These are phyloP conservation scores for Agrotis clavis DNA, from an alignment of 2,888 invertebrate genomes.

Conservation along the genomic window DNA sequence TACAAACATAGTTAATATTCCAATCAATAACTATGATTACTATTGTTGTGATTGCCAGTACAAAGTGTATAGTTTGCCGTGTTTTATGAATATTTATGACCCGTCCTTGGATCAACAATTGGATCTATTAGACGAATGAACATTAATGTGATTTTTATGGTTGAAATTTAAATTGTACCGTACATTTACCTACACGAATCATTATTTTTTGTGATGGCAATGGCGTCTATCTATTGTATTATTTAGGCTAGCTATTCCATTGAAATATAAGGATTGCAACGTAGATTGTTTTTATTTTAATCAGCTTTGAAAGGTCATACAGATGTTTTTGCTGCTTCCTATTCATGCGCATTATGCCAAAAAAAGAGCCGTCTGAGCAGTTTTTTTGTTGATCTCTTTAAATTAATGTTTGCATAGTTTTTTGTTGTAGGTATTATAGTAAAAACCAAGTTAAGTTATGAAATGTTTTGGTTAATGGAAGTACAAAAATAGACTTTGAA, in stretches of 20 bases:
- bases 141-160: slow-evolving; percentile 31
- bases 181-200: slow-evolving; percentile 8
- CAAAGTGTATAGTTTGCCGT: slow-evolving; percentile 27
- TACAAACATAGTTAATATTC: slow-evolving; percentile 33
- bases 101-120: slow-evolving; percentile 47
- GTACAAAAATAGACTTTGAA: too few species aligned
- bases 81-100: slow-evolving; percentile 48
- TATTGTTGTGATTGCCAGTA: slow-evolving; percentile 25
- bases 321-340: neutral
- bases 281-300: slow-evolving; percentile 8
- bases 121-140: slow-evolving; percentile 40
- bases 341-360: neutral
- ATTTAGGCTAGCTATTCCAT: neutral
- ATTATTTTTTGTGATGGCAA: neutral
- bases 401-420: neutral
- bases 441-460: too few species aligned
- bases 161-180: slow-evolving; percentile 23
- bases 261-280: neutral
- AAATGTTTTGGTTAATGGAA: too few species aligned
- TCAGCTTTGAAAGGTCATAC: neutral
- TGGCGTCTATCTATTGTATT: neutral
- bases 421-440: too few species aligned
- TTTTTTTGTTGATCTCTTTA: slow-evolving; percentile 11
- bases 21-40: slow-evolving; percentile 36
- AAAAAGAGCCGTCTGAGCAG: neutral